Conservation (phyloP, 2,888 invertebrate genomes). For the Himalopsyche tibetana region DNA sequence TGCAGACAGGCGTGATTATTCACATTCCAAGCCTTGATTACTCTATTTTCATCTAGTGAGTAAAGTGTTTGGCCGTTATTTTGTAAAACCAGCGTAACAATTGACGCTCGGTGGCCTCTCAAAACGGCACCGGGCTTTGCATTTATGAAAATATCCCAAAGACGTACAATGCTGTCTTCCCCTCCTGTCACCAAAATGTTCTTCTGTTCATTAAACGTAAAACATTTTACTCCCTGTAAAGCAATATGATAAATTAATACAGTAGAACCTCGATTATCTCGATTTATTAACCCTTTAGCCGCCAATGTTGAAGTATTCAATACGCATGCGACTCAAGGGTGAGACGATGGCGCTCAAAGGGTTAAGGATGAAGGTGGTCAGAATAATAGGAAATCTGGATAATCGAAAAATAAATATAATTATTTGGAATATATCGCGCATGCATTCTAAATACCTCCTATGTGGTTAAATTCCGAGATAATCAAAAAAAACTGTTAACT, state of each 20-base stretch:
- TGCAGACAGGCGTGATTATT: constrained; percentile 81
- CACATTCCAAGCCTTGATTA: constrained; percentile 87
- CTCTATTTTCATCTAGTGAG: constrained; percentile 83
- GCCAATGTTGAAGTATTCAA: too few relatives aligned
- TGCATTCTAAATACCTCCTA: too few relatives aligned
- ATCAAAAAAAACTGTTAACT: too few relatives aligned
- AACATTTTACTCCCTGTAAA: constrained; percentile 80
- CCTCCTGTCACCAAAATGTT: constrained; percentile 84
- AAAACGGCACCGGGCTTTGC: constrained; percentile 80
- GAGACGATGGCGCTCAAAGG: too few relatives aligned
- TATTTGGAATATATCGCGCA: too few relatives aligned
- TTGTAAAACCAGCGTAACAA: constrained; percentile 83
- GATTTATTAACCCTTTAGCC: too few relatives aligned
- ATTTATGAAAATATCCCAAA: constrained; percentile 90
- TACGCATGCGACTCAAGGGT: too few relatives aligned
- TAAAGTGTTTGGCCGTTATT: constrained; percentile 81
- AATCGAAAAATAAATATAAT: too few relatives aligned
- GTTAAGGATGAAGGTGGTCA: too few relatives aligned
- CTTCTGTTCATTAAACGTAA: constrained; percentile 78
- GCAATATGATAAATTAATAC: neutral
- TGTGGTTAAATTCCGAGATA: too few relatives aligned
- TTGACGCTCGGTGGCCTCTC: constrained; percentile 82
- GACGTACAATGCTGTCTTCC: constrained; percentile 83
- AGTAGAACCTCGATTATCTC: too few relatives aligned
- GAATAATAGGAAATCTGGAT: too few relatives aligned